Conservation (phyloP, 2,113 vertebrate species). For the Gymnogyps californianus region DNA sequence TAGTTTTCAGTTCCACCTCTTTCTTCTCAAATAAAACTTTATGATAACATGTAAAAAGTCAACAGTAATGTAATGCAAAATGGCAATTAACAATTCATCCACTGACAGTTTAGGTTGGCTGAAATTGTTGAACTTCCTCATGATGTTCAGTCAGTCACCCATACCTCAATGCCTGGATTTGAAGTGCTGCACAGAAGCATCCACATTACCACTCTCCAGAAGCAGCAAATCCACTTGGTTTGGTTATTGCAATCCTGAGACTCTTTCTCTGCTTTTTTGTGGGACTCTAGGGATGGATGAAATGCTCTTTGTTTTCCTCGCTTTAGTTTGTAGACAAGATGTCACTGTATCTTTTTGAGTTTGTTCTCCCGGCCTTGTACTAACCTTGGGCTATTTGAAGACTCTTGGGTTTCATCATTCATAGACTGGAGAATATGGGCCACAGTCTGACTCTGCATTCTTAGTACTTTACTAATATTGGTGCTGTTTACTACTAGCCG, state of each 20-base stretch:
- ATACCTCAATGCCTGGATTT: neutral
- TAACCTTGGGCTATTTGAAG: neutral
- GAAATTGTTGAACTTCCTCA: neutral
- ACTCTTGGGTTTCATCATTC: neutral
- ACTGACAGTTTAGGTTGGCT: neutral
- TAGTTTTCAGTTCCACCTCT: neutral
- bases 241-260: neutral
- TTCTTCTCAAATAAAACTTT: neutral
- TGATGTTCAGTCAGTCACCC: neutral
- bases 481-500: neutral
- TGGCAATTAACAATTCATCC: neutral
- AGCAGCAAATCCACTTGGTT: neutral
- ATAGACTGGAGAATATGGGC: neutral
- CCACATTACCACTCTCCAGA: accelerated
- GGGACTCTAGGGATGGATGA: neutral
- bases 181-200: neutral
- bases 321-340: neutral
- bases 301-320: neutral
- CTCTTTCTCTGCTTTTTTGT: neutral
- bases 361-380: neutral
- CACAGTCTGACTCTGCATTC: neutral
- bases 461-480: neutral
- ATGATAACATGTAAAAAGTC: neutral
- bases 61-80: neutral
- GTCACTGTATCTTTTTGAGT: neutral